phyloP scores from a whole-genome alignment of 1,140 invertebrate species.

The Drusus annulatus region DNA sequence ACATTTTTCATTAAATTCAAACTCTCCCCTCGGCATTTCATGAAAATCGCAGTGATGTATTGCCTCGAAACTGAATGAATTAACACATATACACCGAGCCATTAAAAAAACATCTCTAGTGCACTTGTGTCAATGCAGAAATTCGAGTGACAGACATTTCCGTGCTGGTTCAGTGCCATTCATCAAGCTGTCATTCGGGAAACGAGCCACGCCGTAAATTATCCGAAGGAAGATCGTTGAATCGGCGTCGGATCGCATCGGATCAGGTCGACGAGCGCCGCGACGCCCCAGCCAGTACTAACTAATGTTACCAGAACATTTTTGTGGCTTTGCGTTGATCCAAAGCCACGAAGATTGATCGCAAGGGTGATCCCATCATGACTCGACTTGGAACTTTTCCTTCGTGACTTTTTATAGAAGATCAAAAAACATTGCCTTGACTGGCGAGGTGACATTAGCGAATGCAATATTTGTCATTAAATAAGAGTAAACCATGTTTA shows the following conservation, averaged over 20 bases:
- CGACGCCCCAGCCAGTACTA: neutral
- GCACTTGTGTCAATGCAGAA: constrained; percentile 23
- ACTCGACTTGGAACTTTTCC: no score
- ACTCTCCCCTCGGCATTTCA: neutral
- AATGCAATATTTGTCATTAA: no score
- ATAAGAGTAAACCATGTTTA: no score
- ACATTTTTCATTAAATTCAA: neutral
- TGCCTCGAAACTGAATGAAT: neutral
- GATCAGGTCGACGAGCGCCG: neutral
- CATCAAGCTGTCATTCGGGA: constrained; percentile 39
- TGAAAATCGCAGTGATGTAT: constrained; percentile 2
- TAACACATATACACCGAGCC: constrained; percentile 3
- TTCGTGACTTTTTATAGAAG: no score
- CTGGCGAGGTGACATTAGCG: no score
- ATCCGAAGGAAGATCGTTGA: constrained; percentile 10
- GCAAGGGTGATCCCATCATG: neutral
- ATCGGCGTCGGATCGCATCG: neutral
- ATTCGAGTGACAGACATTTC: constrained; percentile 34
- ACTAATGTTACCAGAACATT: neutral
- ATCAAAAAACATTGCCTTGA: no score
- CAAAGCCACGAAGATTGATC: neutral
- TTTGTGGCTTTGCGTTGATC: neutral
- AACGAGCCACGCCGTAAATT: constrained; percentile 42
- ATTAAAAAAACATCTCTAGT: constrained; percentile 33
- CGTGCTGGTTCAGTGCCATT: constrained; percentile 15